Conservation (phyloP, 2,888 invertebrate genomes). For the Phortica okadai region DNA sequence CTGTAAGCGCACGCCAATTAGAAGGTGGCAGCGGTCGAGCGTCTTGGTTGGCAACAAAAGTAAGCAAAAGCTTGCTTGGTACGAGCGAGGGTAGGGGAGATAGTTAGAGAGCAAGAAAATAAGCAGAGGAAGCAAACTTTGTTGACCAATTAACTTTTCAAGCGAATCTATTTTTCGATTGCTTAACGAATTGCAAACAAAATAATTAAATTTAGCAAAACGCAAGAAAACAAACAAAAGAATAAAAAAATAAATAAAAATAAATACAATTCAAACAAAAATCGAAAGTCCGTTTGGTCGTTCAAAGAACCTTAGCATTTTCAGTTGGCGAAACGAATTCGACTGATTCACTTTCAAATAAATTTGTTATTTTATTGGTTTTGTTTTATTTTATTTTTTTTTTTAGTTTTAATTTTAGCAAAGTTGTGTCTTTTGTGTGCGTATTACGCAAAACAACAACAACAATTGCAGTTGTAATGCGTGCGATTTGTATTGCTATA, state of each 20-base stretch:
- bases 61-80: too few relatives aligned
- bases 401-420: not conserved
- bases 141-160: not conserved
- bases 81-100: too few relatives aligned
- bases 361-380: not conserved
- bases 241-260: slow-evolving; percentile 13
- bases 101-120: not conserved
- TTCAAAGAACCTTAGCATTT: slow-evolving; percentile 9
- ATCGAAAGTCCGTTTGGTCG: not conserved
- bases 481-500: not conserved
- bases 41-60: too few relatives aligned
- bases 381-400: not conserved
- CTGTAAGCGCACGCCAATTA: too few relatives aligned
- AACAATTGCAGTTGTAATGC: not conserved
- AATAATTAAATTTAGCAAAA: not conserved
- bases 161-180: slow-evolving; percentile 10
- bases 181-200: not conserved
- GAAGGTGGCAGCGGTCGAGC: too few relatives aligned
- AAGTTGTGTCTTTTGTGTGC: not conserved
- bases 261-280: not conserved
- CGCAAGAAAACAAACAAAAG: not conserved
- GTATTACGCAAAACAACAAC: slow-evolving; percentile 7
- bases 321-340: not conserved
- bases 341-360: not conserved
- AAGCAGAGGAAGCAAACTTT: not conserved